phyloP scores from a whole-genome alignment of 1,140 invertebrate species.

The Scaptodrosophila lebanonensis region DNA sequence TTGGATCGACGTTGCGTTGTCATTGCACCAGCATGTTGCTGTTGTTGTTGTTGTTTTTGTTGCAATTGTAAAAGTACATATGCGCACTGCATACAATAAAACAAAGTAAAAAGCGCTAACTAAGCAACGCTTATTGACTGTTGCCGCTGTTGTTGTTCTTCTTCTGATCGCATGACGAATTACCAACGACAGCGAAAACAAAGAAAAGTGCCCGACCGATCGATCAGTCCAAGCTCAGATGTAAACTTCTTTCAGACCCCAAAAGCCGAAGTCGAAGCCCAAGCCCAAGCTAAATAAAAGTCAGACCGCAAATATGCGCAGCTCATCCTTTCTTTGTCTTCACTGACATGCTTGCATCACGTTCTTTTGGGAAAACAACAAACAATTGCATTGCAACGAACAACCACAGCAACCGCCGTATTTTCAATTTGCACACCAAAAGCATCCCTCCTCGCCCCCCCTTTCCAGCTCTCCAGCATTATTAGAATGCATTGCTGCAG shows the following conservation, averaged over 20 bases:
- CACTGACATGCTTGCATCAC: slow-evolving; percentile 31
- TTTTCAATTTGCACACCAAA: slow-evolving; percentile 22
- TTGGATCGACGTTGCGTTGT: slow-evolving; percentile 34
- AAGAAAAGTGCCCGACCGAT: slow-evolving; percentile 29
- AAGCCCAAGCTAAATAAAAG: slow-evolving; percentile 48
- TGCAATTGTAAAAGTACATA: too few relatives aligned
- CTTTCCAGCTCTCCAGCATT: too few relatives aligned
- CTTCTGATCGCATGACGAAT: slow-evolving; percentile 62
- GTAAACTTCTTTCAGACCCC: too few relatives aligned
- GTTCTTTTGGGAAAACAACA: slow-evolving; percentile 59
- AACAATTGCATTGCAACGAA: slow-evolving; percentile 35
- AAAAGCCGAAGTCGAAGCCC: slow-evolving; percentile 6
- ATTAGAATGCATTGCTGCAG: too few relatives aligned
- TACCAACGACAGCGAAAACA: slow-evolving; percentile 36
- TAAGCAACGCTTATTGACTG: slow-evolving; percentile 46
- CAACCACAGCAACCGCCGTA: neutral
- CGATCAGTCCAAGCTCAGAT: too few relatives aligned
- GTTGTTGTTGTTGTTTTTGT: too few relatives aligned
- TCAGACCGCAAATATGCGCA: slow-evolving; percentile 43
- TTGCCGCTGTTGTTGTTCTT: slow-evolving; percentile 13
- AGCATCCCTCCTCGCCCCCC: too few relatives aligned
- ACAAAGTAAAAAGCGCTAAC: slow-evolving; percentile 60
- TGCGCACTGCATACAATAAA: slow-evolving; percentile 31
- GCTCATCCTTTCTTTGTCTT: slow-evolving; percentile 38
- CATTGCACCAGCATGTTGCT: too few relatives aligned